phyloP scores from a whole-genome alignment of 2,797 vertebrate species.

The Calcarius lapponicus region DNA sequence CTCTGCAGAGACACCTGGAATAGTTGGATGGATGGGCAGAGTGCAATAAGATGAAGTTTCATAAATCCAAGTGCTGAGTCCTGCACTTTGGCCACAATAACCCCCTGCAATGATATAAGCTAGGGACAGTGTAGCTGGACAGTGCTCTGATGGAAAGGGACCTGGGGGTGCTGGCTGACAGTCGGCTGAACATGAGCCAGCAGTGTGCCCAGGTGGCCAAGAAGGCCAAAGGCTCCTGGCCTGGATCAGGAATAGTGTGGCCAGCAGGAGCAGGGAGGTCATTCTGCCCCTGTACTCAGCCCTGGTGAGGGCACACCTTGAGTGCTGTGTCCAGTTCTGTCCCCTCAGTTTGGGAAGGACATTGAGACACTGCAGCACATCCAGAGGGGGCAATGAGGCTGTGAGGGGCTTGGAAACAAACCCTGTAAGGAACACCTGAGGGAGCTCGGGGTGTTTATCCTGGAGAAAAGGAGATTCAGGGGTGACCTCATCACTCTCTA shows the following conservation, averaged over 20 bases:
- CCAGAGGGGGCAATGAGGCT: not conserved
- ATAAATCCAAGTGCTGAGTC: not conserved
- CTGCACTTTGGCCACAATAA: not conserved
- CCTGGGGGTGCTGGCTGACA: too few relatives aligned
- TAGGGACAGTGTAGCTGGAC: too few relatives aligned
- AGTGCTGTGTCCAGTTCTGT: not conserved
- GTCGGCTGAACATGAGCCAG: too few relatives aligned
- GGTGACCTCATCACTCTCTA: not conserved
- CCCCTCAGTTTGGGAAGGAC: not conserved
- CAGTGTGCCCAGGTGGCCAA: too few relatives aligned
- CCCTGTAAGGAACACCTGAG: not conserved
- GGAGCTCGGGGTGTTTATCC: not conserved
- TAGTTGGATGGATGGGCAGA: not conserved
- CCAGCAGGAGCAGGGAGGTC: too few relatives aligned
- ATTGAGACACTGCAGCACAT: rapidly evolving
- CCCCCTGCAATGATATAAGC: too few relatives aligned
- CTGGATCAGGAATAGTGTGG: too few relatives aligned
- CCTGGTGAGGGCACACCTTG: too few relatives aligned
- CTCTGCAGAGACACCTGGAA: not conserved
- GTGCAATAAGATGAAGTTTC: not conserved
- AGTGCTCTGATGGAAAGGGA: too few relatives aligned
- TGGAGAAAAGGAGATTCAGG: not conserved
- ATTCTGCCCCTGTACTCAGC: too few relatives aligned
- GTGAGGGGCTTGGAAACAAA: not conserved
- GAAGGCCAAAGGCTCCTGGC: too few relatives aligned